Evolutionary conservation across 2,888 invertebrate genomes (phyloP).

Genomic region (Andricus quercusramuli): DNA sequence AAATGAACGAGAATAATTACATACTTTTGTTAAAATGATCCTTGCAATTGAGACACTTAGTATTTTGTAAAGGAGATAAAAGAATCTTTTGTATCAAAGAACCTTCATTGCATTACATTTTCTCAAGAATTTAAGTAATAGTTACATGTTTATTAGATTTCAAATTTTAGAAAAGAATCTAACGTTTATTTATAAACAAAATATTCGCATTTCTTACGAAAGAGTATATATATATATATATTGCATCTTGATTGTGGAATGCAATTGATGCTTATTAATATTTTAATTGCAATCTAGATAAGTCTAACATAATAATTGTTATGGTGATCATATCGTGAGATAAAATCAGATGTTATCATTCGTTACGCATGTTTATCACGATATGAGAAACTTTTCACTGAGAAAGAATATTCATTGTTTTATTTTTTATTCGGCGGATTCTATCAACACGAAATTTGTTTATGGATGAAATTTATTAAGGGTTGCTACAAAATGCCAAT

Average conservation of each 20-base stretch:
- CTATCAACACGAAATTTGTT: neutral
- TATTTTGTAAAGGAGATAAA: neutral
- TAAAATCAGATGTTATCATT: neutral
- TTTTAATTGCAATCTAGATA: slow-evolving; percentile 8
- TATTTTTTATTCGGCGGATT: neutral
- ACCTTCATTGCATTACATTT: neutral
- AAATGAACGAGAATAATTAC: slow-evolving; percentile 4
- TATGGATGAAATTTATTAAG: neutral
- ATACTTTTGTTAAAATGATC: neutral
- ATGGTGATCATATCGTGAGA: neutral
- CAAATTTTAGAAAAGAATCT: too few species aligned
- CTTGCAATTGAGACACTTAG: neutral
- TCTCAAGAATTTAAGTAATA: neutral
- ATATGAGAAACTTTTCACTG: neutral
- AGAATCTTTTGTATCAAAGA: neutral
- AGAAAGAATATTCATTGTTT: neutral
- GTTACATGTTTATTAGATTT: too few species aligned
- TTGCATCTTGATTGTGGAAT: neutral
- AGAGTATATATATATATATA: neutral
- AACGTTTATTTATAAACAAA: too few species aligned
- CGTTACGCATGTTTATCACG: slow-evolving; percentile 11
- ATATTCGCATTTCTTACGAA: neutral
- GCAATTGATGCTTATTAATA: neutral
- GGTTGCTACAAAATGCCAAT: neutral
- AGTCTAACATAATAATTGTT: neutral